Evolutionary conservation across 2,113 vertebrate genomes (phyloP).

Genomic region (Oreochromis spilurus): DNA sequence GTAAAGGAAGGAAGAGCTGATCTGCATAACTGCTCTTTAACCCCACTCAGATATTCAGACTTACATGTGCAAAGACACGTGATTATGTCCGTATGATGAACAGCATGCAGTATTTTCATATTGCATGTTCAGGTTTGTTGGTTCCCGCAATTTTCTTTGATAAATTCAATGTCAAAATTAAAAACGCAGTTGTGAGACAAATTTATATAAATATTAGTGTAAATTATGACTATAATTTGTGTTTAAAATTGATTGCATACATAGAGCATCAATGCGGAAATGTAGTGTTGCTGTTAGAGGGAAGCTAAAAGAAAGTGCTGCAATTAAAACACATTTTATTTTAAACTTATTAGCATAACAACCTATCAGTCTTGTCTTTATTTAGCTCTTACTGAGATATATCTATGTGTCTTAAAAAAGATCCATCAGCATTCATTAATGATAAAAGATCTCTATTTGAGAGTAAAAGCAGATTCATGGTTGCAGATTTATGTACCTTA

Average conservation of each 20-base stretch:
- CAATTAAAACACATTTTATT: too few species aligned
- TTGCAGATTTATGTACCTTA: neutral
- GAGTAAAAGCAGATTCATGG: neutral
- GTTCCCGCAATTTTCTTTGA: rapidly evolving
- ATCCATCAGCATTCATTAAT: rapidly evolving
- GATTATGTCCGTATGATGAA: neutral
- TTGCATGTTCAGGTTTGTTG: neutral
- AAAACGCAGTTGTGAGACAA: neutral
- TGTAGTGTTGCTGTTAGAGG: rapidly evolving
- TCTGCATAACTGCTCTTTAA: constrained; percentile 29
- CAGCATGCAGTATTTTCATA: rapidly evolving
- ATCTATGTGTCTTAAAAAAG: neutral
- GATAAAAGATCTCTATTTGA: neutral
- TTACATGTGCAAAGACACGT: neutral
- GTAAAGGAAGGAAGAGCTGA: neutral
- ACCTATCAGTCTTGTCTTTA: neutral
- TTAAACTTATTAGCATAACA: neutral
- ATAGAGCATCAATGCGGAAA: neutral
- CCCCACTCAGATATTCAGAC: neutral
- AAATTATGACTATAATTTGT: neutral
- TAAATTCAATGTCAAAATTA: neutral
- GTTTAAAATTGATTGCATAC: rapidly evolving
- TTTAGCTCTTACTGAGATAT: neutral
- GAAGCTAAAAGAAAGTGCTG: neutral
- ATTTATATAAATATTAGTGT: neutral